Evolutionary conservation across 2,797 vertebrate species (phyloP).

Genomic region (Falco columbarius): DNA sequence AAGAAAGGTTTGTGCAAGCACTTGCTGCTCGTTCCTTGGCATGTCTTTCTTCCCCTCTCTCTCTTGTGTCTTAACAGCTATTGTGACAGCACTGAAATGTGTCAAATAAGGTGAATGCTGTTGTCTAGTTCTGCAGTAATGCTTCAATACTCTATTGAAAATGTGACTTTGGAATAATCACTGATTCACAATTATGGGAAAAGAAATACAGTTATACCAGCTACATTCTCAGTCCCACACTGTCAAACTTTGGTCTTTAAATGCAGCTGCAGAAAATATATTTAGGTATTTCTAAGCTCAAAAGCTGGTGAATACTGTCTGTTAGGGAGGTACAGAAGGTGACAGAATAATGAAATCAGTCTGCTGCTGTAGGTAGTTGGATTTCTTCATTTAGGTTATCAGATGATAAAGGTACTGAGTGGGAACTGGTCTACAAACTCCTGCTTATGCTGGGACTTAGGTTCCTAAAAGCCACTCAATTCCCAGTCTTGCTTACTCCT

Average conservation of each 20-base stretch:
- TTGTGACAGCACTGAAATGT: conserved; percentile 31
- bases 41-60: not conserved
- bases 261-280: not conserved
- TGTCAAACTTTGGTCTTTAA: not conserved
- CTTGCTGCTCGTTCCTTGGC: conserved; percentile 43
- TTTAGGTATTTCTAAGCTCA: not conserved
- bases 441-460: not conserved
- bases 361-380: not conserved
- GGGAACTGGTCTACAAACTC: not conserved
- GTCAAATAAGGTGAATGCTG: not conserved
- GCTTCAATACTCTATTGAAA: not conserved
- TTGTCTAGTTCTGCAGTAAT: not conserved
- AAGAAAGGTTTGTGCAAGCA: conserved; percentile 70
- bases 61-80: not conserved
- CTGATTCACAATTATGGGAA: not conserved
- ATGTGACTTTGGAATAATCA: not conserved
- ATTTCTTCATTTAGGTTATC: not conserved
- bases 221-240: not conserved
- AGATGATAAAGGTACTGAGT: not conserved
- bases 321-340: not conserved
- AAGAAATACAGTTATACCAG: not conserved
- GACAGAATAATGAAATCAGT: not conserved
- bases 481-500: conserved; percentile 2
- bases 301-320: not conserved
- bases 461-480: not conserved